Percentiles rank a stretch among this genome's conserved stretches.
phyloP scores from a whole-genome alignment of 2,113 vertebrate species.

The Nycticorax nycticorax region DNA sequence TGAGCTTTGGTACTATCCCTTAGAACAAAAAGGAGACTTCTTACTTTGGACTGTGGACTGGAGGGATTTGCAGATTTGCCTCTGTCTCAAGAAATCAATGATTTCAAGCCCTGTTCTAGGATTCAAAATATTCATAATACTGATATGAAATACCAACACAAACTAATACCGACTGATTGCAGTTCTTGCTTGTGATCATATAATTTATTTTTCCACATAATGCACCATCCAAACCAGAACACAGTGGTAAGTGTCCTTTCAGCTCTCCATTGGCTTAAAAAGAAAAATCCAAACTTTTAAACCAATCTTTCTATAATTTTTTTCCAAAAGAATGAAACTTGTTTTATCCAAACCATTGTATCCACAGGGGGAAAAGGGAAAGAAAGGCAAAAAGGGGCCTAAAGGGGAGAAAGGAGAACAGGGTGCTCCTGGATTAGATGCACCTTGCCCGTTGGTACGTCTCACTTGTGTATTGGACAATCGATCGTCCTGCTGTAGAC shows the following conservation, averaged over 20 bases:
- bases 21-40: not conserved
- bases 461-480: conserved; percentile 74
- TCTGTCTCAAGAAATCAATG: not conserved
- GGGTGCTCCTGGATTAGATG: conserved; percentile 99
- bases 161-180: conserved; percentile 15
- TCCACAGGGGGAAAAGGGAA: conserved; percentile 99
- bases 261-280: conserved; percentile 66
- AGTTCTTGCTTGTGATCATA: conserved; percentile 37
- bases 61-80: not conserved
- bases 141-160: not conserved
- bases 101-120: conserved; percentile 56
- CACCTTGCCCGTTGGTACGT: conserved; percentile 99
- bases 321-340: conserved; percentile 69
- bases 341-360: conserved; percentile 92
- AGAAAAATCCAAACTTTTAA: conserved; percentile 31
- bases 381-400: conserved; percentile 99
- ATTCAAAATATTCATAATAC: conserved; percentile 30
- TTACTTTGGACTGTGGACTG: not conserved
- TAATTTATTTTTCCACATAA: conserved; percentile 51
- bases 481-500: conserved; percentile 46
- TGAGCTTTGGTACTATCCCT: not conserved
- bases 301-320: conserved; percentile 1
- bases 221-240: conserved; percentile 60
- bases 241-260: conserved; percentile 82
- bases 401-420: conserved; percentile 99